phyloP scores from a whole-genome alignment of 1,140 invertebrate genomes.

The Leptinotarsa texana region DNA sequence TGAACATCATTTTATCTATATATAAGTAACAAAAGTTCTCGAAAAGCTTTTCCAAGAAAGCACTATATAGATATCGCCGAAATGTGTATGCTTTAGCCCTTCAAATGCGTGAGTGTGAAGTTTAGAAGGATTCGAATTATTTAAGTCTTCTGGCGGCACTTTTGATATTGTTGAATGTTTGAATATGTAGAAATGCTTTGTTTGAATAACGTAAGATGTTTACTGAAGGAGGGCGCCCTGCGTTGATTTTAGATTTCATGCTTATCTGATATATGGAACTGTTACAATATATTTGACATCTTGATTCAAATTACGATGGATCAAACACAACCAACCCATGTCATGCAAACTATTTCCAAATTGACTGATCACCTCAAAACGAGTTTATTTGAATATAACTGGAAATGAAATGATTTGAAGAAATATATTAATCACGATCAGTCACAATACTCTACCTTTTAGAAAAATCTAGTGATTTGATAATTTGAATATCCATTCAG shows the following conservation, averaged over 20 bases:
- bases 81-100: conserved; percentile 36
- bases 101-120: conserved; percentile 34
- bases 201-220: conserved; percentile 40
- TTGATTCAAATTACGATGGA: too few relatives aligned
- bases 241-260: conserved; percentile 5
- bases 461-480: too few relatives aligned
- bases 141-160: conserved; percentile 26
- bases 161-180: conserved; percentile 40
- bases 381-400: too few relatives aligned
- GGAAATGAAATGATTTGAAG: too few relatives aligned
- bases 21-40: not conserved
- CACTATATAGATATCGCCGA: conserved; percentile 30
- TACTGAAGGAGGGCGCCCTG: conserved; percentile 30
- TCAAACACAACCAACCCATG: too few relatives aligned
- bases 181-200: conserved; percentile 43
- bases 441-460: too few relatives aligned
- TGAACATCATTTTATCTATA: too few relatives aligned
- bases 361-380: too few relatives aligned
- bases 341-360: too few relatives aligned
- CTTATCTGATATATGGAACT: conserved; percentile 10
- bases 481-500: too few relatives aligned
- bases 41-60: not conserved
- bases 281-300: too few relatives aligned
- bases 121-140: conserved; percentile 29
- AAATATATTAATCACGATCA: too few relatives aligned